Evolutionary conservation across 2,888 invertebrate species (phyloP), one percentile per base, ranked within the genome.

Genomic region (Incurvaria masculella): DNA sequence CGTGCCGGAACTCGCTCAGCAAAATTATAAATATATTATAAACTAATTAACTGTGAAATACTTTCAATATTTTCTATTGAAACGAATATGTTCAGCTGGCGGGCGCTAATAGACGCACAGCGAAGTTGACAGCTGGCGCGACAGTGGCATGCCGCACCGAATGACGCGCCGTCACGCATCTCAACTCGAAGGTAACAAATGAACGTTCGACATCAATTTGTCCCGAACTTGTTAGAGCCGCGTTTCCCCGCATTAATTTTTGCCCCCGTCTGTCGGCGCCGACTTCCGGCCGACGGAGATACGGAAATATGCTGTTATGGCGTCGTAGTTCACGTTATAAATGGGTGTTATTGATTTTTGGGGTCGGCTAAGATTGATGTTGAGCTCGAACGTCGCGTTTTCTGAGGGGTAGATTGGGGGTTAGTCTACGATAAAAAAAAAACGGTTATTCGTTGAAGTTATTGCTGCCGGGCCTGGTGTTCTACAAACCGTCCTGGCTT

Each of bases 161-260:
- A 39, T 39, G 40, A 17, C 21, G 16, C 19, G 6, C 4, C 20
- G 21, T 21, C 21, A n/a, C 27, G 2, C 19, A 27, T n/a, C 19
- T 26, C 23, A 44, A 23, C 21, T n/a, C 8, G 61, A 67, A 64
- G 62, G 59, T 66, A 65, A 71, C 69, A 72, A 71, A 70, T 67
- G 70, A 69, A 68, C 68, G 66, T 67, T 69, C 69, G 64, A 59
- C 66, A 61, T 69, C 70, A 69, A 71, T 70, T 70, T 68, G 66
- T 68, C 66, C 65, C 63, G 63, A 61, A 66, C 68, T 69, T 68
- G 71, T 69, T 71, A 71, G 68, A 69, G 68, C 69, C 65, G 62
- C 64, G 70, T 71, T 69, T 69, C 68, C 68, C 65, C 67, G 66
- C 68, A 70, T 69, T 69, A 74, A 74, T 75, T 72, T 72, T 63